Conservation (phyloP, 2,113 vertebrate species). For the Hippolais icterina region DNA sequence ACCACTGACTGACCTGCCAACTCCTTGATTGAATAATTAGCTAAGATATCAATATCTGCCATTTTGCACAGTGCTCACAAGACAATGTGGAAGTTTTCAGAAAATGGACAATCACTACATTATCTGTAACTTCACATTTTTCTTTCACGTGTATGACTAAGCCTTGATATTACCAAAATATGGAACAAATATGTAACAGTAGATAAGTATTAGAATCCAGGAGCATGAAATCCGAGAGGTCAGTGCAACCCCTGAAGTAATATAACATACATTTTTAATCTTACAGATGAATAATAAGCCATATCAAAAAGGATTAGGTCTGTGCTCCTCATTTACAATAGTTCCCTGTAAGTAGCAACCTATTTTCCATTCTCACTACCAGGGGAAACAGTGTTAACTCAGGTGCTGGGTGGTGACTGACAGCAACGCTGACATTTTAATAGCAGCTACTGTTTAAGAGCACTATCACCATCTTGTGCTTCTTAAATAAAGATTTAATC, state of each 20-base stretch:
- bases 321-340: conserved; percentile 17
- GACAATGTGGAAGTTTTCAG: conserved; percentile 1
- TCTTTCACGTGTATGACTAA: background rate
- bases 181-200: background rate
- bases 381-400: background rate
- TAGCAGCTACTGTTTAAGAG: conserved; percentile 42
- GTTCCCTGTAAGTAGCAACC: background rate
- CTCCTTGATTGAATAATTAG: conserved; percentile 70
- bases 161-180: background rate
- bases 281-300: conserved; percentile 22
- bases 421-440: conserved; percentile 54
- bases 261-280: conserved; percentile 26
- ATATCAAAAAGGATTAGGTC: conserved; percentile 44
- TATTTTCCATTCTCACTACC: background rate
- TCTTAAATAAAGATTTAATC: conserved; percentile 47
- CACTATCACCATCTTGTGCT: conserved; percentile 3
- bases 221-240: conserved; percentile 42
- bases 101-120: background rate
- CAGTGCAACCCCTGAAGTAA: conserved; percentile 2
- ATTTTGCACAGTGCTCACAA: conserved; percentile 19
- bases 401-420: conserved; percentile 7
- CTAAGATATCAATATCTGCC: conserved; percentile 41
- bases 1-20: conserved; percentile 67
- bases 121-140: background rate
- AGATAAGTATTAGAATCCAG: background rate